phyloP scores from a whole-genome alignment of 2,797 vertebrate genomes.

The Platalea minor region DNA sequence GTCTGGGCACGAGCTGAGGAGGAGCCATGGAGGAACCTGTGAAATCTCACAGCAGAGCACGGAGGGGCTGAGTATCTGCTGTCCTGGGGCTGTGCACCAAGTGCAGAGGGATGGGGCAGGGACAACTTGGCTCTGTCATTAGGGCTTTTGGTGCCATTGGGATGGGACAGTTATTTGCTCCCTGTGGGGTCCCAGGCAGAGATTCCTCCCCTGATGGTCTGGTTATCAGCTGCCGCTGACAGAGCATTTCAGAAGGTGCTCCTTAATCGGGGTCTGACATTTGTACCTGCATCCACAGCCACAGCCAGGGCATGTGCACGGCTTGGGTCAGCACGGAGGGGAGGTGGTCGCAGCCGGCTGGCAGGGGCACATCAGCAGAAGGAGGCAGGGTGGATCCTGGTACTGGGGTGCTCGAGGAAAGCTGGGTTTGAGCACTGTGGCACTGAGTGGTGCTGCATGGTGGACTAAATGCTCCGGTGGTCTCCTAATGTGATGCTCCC shows the following conservation, averaged over 20 bases:
- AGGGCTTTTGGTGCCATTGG: not conserved
- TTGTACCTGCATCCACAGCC: not conserved
- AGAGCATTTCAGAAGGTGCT: not conserved
- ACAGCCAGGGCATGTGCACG: rapidly evolving
- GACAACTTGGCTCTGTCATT: not conserved
- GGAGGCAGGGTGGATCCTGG: not conserved
- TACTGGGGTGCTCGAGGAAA: not conserved
- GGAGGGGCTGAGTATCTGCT: not conserved
- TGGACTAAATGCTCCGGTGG: not conserved
- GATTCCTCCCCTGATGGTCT: not conserved
- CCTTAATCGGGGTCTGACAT: not conserved
- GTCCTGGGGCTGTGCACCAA: not conserved
- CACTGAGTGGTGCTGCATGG: not conserved
- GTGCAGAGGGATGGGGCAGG: not conserved
- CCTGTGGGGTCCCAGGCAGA: not conserved
- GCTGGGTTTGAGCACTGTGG: not conserved
- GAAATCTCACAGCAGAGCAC: not conserved
- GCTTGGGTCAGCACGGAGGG: not conserved
- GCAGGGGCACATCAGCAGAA: not conserved
- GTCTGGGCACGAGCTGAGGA: not conserved
- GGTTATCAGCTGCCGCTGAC: not conserved
- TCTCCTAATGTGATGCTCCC: not conserved
- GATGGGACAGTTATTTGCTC: not conserved
- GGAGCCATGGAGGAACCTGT: not conserved
- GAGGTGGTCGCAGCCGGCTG: not conserved